phyloP scores from a whole-genome alignment of 64 coral and sea anemone genomes.

The Stichodactyla mertensii region DNA sequence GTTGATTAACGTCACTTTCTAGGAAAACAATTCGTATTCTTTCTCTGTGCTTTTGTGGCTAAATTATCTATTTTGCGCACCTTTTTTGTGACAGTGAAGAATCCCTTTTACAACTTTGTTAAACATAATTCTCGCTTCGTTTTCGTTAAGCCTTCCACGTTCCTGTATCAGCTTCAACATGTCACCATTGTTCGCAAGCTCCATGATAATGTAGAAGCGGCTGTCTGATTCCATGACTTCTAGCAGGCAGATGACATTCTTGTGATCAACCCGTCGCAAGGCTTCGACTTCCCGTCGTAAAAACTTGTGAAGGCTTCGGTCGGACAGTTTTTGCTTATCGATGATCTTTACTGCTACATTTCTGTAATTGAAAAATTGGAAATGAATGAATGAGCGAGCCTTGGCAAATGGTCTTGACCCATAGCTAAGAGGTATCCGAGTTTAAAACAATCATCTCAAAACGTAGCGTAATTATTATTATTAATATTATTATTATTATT shows the following conservation, averaged over 20 bases:
- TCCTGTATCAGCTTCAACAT: conserved; percentile 51
- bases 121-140: conserved; percentile 66
- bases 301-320: conserved; percentile 24
- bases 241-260: conserved; percentile 54
- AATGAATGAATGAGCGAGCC: not conserved
- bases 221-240: conserved; percentile 63
- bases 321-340: conserved; percentile 46
- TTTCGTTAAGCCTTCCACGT: conserved; percentile 34
- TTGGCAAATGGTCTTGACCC: too few relatives aligned
- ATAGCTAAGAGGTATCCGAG: too few relatives aligned
- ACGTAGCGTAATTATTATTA: too few relatives aligned
- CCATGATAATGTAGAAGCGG: conserved; percentile 79
- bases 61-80: not conserved
- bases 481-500: too few relatives aligned
- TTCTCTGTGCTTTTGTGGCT: not conserved
- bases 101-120: conserved; percentile 65
- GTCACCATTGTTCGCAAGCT: conserved; percentile 65
- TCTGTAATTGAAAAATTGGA: not conserved
- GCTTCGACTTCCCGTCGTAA: conserved; percentile 72
- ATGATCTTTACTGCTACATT: conserved; percentile 77
- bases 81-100: conserved; percentile 64
- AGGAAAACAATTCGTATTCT: not conserved
- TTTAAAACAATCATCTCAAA: too few relatives aligned
- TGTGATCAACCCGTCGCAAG: conserved; percentile 58
- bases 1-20: not conserved